Base-by-base conservation (phyloP, 2,797 vertebrate species). In the Karalla daura region DNA sequence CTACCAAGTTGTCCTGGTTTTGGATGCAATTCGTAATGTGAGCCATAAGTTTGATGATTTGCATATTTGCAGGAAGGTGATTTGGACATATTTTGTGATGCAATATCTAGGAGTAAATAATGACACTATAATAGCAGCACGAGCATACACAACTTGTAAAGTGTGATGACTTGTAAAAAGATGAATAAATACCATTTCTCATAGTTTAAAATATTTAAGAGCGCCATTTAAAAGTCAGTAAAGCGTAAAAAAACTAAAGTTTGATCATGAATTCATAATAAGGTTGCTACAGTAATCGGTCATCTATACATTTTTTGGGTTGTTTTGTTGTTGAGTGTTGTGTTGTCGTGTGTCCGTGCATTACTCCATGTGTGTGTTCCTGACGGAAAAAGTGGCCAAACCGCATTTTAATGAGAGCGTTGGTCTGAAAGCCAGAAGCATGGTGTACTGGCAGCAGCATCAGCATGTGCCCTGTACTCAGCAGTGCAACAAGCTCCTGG, bases 331-430 rank as follows among this genome's bases (percentile, higher is more conserved):
- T 63, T 23, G 52, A 53, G 51, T 78, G 21, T 77, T 77, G 60
- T 47, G 63, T 63, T 56, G 75, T 15, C 39, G 12, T 66, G 47
- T 68, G 63, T 70, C 50, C 7, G 17, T 60, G 59, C 60, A 54
- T 72, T 62, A 32, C 39, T 67, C 74, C 59, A 47, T 76, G 78
- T 74, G 76, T 77, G 78, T 83, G 70, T 82, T 83, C 68, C 51
- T 70, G 62, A 50, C 68, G 76, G 70, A 86, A 78, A 80, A 43
- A 40, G 70, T 78, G 65, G 62, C 66, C 68, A 62, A 78, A 72
- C 86, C 76, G 67, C 78, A 86, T 83, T 85, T 76, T 86, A 80
- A 89, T 90, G 80, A 81, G 67, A 76, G 68, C 58, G 64, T 75
- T 78, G 82, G 76, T 80, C 63, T 76, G 61, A 44, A 83, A 85